Base-by-base conservation (phyloP, 2,888 invertebrate species). In the Drosophila vallismaia region DNA sequence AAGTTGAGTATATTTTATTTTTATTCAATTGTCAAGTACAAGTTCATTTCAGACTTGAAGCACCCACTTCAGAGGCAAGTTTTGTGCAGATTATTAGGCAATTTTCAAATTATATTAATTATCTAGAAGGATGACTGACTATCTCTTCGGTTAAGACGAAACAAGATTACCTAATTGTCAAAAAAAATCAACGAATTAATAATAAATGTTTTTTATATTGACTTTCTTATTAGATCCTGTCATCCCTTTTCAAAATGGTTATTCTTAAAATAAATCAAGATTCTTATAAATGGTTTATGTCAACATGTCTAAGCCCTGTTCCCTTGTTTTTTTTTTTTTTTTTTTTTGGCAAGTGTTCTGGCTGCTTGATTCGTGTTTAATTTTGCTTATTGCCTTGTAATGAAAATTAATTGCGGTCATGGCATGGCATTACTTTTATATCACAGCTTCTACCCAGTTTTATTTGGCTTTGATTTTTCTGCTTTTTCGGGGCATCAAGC, bases 391-490 rank as follows among this genome's bases (percentile, higher is more conserved):
- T 83, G 82, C 82, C 74, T 57, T 74, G 82, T 83, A 82, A 85
- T 83, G 85, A 82, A 83, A 85, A 83, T 83, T 83, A 83, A 83
- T 83, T 85, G 82, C 77, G 77, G 75, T 71, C 76, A 57, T 57
- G 77, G 71, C 51, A 45, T 59, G 45, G 57, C 75, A 59, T 67
- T 73, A 72, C 57, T 68, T 62, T 57, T 38, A 44, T 19, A 14
- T 42, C 49, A 55, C 45, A 62, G 48, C 64, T 36, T 59, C 45
- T 29, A 7, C n/a, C n/a, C 24, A 7, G 12, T 28, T 42, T 33
- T 44, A 7, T 46, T 19, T 53, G 56, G 19, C 66, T 66, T 52
- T 50, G 69, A 38, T 44, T 45, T 53, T 49, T 33, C 38, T 51
- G 56, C 48, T 36, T 46, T 58, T 50, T 28, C 36, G 31, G 51